Base-by-base conservation (phyloP, 2,113 vertebrate species). In the Xenotilapia flavipinnis region DNA sequence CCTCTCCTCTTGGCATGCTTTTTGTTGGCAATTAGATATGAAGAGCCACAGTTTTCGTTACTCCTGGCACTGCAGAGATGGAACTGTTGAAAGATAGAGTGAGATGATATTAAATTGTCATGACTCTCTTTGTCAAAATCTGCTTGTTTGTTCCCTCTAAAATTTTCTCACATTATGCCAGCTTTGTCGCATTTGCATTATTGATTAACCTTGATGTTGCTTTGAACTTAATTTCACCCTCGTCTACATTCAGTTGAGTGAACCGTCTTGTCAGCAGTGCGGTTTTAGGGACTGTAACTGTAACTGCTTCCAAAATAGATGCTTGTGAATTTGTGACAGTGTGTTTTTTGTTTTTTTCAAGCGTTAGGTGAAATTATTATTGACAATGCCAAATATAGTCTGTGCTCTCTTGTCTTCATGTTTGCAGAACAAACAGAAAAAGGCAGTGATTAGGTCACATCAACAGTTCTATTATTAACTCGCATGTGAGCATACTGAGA, bases 391-490 rank as follows among this genome's bases (percentile, higher is more conserved):
- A 90, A 90, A 94, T 89, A 90, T 95, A 95, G 91, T 77, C 23
- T 54, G 13, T 84, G 33, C 65, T 83, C 38, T 82, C 70, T 87
- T 84, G 40, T 84, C 79, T 85, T 53, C 6, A 5, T 89, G 49
- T 88, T 89, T 79, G 23, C 83, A 84, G 81, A 85, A 73, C 42
- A 81, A 90, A 90, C 86, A 85, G 47, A 81, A 81, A 87, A 88
- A 19, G 47, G 19, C 58, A 49, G 21, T 40, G 51, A 80, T 90
- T 23, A 73, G 79, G 87, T 92, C 87, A 90, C 56, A 86, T 89
- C 73, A 87, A 28, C 80, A 79, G 5, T 82, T 88, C 87, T 95
- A 94, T 95, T 92, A 92, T 92, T 93, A 93, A 77, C 88, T 92
- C 53, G 14, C 68, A 80, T 79, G 79, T 47, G 42, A 86, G 85